phyloP scores from a whole-genome alignment of 1,140 invertebrate species.

The Helicorthomorpha holstii region DNA sequence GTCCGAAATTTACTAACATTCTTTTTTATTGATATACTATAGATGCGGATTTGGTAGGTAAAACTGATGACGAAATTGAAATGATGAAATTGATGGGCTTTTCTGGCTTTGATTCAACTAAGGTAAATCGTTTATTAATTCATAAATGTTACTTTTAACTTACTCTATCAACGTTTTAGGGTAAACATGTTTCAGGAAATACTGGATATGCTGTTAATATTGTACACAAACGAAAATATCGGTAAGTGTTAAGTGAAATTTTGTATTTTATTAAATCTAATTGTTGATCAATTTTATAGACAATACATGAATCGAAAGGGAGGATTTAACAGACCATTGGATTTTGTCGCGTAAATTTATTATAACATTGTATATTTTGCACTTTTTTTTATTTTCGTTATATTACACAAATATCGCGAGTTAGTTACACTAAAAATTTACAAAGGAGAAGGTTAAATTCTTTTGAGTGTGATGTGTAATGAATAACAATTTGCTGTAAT shows the following conservation, averaged over 20 bases:
- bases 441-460: too few species aligned
- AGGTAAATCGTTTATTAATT: conserved; percentile 22
- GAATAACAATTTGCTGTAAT: too few species aligned
- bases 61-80: conserved; percentile 78
- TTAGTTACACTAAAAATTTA: too few species aligned
- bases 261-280: not conserved
- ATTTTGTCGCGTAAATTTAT: conserved; percentile 74
- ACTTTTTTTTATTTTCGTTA: too few species aligned
- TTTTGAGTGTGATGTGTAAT: too few species aligned
- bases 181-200: conserved; percentile 81
- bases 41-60: conserved; percentile 58
- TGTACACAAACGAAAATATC: conserved; percentile 85
- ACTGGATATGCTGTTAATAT: conserved; percentile 83
- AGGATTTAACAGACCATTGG: conserved; percentile 93
- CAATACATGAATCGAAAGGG: conserved; percentile 99
- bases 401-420: too few species aligned
- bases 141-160: conserved; percentile 7
- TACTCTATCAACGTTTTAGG: conserved; percentile 17
- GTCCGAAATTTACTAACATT: too few species aligned
- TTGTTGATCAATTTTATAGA: conserved; percentile 27
- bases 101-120: conserved; percentile 82
- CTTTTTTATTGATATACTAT: too few species aligned
- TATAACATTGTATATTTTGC: too few species aligned
- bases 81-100: conserved; percentile 97
- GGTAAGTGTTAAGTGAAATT: not conserved